Evolutionary conservation across 37 sponge, comb jelly and placozoan genomes (phyloP).

Genomic region (Trichoplax adhaerens): DNA sequence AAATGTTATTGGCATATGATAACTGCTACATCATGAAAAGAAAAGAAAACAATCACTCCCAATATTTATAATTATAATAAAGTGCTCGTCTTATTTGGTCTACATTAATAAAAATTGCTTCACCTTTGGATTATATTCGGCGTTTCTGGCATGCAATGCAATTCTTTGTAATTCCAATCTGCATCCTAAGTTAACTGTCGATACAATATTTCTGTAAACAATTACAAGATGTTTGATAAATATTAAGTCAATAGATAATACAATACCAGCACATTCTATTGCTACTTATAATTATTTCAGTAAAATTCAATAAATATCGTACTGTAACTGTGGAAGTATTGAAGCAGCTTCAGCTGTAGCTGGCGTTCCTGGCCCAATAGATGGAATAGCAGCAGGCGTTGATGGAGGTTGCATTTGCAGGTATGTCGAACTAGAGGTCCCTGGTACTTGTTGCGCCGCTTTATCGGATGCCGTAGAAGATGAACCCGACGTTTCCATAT

Average conservation of each 20-base stretch:
- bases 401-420: no score
- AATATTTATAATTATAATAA: no score
- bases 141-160: conserved; percentile 93
- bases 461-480: no score
- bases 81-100: no score
- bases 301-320: not conserved
- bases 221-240: not conserved
- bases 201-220: conserved; percentile 71
- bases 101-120: not conserved
- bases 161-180: conserved; percentile 87
- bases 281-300: not conserved
- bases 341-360: conserved; percentile 7
- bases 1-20: no score
- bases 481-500: no score
- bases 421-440: no score
- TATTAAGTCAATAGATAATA: not conserved
- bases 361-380: conserved; percentile 1
- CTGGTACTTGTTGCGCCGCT: no score
- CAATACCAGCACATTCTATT: not conserved
- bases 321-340: conserved; percentile 15
- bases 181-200: conserved; percentile 90
- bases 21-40: no score
- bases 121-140: conserved; percentile 98
- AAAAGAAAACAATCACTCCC: not conserved
- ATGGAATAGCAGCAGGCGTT: no score